Conservation (phyloP, 2,797 vertebrate species). For the Trichosurus vulpecula region DNA sequence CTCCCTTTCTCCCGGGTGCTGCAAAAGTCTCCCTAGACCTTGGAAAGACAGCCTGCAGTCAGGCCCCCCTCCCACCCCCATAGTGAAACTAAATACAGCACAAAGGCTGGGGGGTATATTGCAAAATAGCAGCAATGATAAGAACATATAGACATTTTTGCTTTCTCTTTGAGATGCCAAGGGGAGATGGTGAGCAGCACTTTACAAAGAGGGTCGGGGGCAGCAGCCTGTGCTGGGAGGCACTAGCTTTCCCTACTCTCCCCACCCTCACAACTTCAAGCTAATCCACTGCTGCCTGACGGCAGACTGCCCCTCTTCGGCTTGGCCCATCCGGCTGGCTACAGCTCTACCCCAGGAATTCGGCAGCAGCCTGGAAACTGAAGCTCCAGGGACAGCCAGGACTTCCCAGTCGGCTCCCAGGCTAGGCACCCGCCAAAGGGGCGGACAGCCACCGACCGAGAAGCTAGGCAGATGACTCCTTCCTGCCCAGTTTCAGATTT, state of each 20-base stretch:
- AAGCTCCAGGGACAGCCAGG: background rate
- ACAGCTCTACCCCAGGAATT: background rate
- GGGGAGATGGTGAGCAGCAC: background rate
- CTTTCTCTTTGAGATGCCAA: background rate
- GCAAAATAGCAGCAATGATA: background rate
- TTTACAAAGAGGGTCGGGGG: background rate
- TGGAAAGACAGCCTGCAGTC: background rate
- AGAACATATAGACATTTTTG: background rate
- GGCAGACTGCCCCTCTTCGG: background rate
- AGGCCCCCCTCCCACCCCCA: background rate
- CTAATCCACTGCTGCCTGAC: background rate
- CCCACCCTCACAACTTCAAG: background rate
- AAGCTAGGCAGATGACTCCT: background rate
- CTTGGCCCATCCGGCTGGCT: constrained; percentile 32
- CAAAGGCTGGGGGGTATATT: background rate
- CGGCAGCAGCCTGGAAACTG: background rate
- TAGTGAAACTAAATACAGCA: background rate
- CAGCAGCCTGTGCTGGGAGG: background rate
- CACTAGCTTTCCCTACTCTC: background rate
- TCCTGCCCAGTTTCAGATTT: background rate
- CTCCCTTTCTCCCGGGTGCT: background rate
- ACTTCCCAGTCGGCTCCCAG: background rate
- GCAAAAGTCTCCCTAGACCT: constrained; percentile 47
- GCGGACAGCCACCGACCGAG: background rate
- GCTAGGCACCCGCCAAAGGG: background rate